These are phyloP conservation scores for Drosophila niveifrons DNA, from an alignment of 2,888 invertebrate genomes.

Conservation along the genomic window DNA sequence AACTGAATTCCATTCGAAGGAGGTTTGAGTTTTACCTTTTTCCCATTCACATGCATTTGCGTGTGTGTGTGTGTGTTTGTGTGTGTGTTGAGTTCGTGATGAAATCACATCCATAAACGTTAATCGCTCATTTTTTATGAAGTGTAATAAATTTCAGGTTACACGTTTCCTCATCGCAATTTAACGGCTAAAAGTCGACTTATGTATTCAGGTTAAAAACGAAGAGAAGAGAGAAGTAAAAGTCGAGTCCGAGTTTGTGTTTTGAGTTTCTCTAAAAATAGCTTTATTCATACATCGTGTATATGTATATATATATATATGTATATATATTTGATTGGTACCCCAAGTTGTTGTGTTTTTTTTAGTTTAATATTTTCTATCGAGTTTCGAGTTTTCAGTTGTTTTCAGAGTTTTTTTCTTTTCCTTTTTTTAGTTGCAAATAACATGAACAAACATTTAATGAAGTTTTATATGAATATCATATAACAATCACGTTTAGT, in stretches of 20 bases:
- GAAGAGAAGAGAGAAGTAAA: background rate
- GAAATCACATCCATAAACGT: constrained; percentile 81
- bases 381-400: constrained; percentile 46
- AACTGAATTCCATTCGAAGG: background rate
- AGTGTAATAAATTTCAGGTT: constrained; percentile 76
- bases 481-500: constrained; percentile 76
- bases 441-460: constrained; percentile 80
- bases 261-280: constrained; percentile 79
- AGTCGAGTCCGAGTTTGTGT: constrained; percentile 17
- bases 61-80: constrained; percentile 2
- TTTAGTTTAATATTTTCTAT: constrained; percentile 29
- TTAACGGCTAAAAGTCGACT: constrained; percentile 28
- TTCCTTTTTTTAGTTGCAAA: constrained; percentile 65
- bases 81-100: constrained; percentile 61
- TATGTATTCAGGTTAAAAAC: background rate
- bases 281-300: constrained; percentile 63
- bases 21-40: constrained; percentile 30
- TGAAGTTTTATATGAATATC: constrained; percentile 81
- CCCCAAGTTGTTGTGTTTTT: constrained; percentile 62
- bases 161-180: constrained; percentile 51
- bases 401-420: background rate
- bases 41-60: background rate
- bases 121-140: constrained; percentile 81
- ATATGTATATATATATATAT: constrained; percentile 1
- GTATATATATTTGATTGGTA: constrained; percentile 73